These are phyloP conservation scores for Drosophila monieri DNA, from an alignment of 2,888 invertebrate genomes.

Conservation along the genomic window DNA sequence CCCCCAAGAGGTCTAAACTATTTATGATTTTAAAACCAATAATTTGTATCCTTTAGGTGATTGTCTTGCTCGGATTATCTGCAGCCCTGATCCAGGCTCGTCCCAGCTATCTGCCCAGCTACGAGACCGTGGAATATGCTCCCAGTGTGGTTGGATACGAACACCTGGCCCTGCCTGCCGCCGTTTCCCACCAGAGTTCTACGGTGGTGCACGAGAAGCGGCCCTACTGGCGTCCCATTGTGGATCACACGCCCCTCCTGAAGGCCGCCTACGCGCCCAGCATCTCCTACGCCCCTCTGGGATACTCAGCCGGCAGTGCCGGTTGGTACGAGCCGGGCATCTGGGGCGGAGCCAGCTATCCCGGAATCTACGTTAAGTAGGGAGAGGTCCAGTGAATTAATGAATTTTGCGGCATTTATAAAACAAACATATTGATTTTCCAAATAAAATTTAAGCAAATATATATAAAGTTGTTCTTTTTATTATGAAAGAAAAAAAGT, in stretches of 20 bases:
- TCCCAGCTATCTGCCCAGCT: conserved; percentile 75
- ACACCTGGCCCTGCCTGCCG: conserved; percentile 72
- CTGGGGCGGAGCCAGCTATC: conserved; percentile 53
- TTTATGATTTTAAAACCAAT: not conserved
- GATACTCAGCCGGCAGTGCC: conserved; percentile 46
- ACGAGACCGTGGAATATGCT: conserved; percentile 73
- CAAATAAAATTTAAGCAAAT: not conserved
- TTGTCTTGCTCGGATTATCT: conserved; percentile 36
- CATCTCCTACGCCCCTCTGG: conserved; percentile 52
- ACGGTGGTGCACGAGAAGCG: conserved; percentile 83
- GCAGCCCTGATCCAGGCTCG: conserved; percentile 55
- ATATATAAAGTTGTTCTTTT: too few relatives aligned
- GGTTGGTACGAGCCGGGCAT: conserved; percentile 55
- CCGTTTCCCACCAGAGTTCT: conserved; percentile 82
- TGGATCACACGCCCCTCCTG: conserved; percentile 69
- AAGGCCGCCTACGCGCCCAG: conserved; percentile 58
- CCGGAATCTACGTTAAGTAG: conserved; percentile 65
- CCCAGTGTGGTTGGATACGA: conserved; percentile 80
- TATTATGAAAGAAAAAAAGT: too few relatives aligned
- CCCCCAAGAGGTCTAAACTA: conserved; percentile 8
- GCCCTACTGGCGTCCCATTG: conserved; percentile 80
- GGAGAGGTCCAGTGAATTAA: not conserved
- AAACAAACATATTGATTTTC: not conserved
- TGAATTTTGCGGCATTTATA: not conserved
- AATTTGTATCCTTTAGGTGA: conserved; percentile 30